Conservation (phyloP, 2,888 invertebrate species). For the Leptopterna dolabrata region DNA sequence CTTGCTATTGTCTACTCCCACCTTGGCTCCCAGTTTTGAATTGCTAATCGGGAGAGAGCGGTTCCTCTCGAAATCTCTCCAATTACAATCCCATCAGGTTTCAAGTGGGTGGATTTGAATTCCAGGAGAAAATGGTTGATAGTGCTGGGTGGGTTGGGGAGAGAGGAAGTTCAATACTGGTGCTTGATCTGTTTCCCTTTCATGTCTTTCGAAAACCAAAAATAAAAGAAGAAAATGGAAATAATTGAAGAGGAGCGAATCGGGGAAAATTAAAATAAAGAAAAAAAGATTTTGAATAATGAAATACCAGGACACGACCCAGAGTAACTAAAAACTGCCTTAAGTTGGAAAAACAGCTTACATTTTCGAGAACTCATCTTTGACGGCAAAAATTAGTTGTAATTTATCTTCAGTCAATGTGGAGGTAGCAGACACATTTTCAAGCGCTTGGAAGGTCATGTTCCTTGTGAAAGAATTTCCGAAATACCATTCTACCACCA, state of each 20-base stretch:
- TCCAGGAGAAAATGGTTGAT: background rate
- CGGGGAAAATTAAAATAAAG: background rate
- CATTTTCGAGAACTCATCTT: too few relatives aligned
- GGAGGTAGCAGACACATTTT: too few relatives aligned
- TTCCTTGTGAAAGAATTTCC: too few relatives aligned
- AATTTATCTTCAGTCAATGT: too few relatives aligned
- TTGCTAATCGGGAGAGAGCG: slow-evolving; percentile 50
- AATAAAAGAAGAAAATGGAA: too few relatives aligned
- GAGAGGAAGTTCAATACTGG: background rate
- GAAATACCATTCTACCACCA: too few relatives aligned
- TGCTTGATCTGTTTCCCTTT: background rate
- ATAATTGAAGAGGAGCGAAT: background rate
- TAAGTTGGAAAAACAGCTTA: too few relatives aligned
- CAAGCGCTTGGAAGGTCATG: too few relatives aligned
- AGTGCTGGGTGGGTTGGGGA: background rate
- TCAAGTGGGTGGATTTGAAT: slow-evolving; percentile 47
- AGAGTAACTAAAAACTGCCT: too few relatives aligned
- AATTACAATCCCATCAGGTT: slow-evolving; percentile 54
- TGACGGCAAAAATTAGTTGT: too few relatives aligned
- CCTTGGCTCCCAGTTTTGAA: slow-evolving; percentile 49
- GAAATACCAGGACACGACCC: too few relatives aligned
- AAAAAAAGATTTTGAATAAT: background rate
- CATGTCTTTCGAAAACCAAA: too few relatives aligned
- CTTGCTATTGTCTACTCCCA: slow-evolving; percentile 50
- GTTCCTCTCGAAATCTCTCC: slow-evolving; percentile 48